These are phyloP conservation scores for Pecten maximus DNA, from an alignment of 2,888 invertebrate genomes.

Conservation along the genomic window DNA sequence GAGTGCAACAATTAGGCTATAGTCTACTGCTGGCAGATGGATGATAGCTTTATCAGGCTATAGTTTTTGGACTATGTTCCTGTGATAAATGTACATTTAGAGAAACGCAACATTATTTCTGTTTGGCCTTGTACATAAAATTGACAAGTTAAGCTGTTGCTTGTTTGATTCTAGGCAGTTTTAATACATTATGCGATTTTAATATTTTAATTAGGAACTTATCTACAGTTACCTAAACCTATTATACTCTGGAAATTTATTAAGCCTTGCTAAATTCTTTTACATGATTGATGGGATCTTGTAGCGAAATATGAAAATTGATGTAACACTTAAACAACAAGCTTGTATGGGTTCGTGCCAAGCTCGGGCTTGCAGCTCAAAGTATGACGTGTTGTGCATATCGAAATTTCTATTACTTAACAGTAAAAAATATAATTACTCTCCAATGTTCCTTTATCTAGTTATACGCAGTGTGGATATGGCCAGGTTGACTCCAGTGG, in stretches of 20 bases:
- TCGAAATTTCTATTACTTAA: not conserved
- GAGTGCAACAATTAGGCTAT: too few relatives aligned
- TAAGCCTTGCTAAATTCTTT: not conserved
- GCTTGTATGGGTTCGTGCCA: slow-evolving; percentile 14
- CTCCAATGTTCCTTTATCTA: not conserved
- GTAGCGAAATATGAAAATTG: not conserved
- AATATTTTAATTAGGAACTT: not conserved
- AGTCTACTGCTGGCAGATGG: too few relatives aligned
- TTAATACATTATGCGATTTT: not conserved
- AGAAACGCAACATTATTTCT: not conserved
- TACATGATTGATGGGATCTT: not conserved
- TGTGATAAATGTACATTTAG: too few relatives aligned
- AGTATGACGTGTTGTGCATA: not conserved
- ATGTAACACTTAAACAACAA: not conserved
- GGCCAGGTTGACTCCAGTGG: not conserved
- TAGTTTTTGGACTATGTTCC: too few relatives aligned
- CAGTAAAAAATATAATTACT: not conserved
- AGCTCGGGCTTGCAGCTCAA: not conserved
- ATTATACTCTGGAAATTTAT: not conserved
- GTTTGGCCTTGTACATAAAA: not conserved
- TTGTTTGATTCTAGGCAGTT: not conserved
- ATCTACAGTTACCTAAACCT: not conserved
- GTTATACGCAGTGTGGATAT: not conserved
- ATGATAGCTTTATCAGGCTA: too few relatives aligned
- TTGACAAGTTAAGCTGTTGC: not conserved